Evolutionary conservation across 2,888 invertebrate genomes (phyloP).

Genomic region (Drosophila emarginata): DNA sequence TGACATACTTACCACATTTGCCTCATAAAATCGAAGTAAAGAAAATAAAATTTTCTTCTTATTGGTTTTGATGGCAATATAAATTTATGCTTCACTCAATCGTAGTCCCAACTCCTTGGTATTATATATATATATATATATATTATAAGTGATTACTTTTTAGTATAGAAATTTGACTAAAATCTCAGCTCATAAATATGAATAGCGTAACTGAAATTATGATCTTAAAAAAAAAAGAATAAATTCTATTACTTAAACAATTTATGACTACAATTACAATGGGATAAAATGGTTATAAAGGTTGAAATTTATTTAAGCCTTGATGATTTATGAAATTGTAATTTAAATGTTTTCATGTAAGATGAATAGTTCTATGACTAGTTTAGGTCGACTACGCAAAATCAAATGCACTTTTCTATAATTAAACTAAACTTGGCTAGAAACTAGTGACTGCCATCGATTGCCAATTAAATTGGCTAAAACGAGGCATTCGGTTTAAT

Average conservation of each 20-base stretch:
- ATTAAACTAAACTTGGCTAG: too few species aligned
- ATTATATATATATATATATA: background rate
- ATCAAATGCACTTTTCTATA: background rate
- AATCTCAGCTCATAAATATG: background rate
- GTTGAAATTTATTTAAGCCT: background rate
- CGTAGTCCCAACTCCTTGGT: background rate
- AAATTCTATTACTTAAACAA: background rate
- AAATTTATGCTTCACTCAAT: slow-evolving; percentile 50
- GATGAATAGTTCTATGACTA: too few species aligned
- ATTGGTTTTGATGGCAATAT: slow-evolving; percentile 62
- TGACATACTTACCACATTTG: slow-evolving; percentile 38
- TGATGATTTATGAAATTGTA: background rate
- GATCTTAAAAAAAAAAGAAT: background rate
- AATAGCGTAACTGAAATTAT: background rate
- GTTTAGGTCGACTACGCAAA: background rate
- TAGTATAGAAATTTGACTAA: background rate
- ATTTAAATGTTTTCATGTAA: background rate
- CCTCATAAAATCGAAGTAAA: slow-evolving; percentile 46
- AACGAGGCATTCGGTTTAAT: too few species aligned
- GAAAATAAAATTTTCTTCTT: slow-evolving; percentile 14
- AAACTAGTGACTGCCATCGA: too few species aligned
- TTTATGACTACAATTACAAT: background rate
- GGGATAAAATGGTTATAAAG: background rate
- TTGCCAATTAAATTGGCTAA: too few species aligned
- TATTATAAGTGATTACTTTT: background rate